phyloP scores from a whole-genome alignment of 2,113 vertebrate genomes.

The Leptobrachium leishanense region DNA sequence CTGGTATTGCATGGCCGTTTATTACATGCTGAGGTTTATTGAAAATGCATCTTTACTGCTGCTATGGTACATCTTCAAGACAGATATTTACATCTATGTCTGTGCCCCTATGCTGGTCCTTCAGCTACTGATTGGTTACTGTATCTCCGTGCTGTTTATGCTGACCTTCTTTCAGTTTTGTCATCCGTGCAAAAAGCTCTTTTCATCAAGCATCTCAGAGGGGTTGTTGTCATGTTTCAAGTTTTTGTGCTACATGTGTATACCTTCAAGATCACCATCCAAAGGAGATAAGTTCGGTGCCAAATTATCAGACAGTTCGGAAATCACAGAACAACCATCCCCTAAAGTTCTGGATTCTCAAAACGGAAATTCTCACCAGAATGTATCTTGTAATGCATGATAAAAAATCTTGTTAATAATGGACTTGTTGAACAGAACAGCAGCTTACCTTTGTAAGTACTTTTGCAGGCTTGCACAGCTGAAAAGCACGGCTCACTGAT shows the following conservation, averaged over 20 bases:
- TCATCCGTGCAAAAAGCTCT: slow-evolving; percentile 91
- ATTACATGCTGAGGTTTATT: slow-evolving; percentile 87
- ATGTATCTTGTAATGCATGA: slow-evolving; percentile 66
- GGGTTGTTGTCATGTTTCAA: slow-evolving; percentile 74
- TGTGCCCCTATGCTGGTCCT: slow-evolving; percentile 82
- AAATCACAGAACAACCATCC: slow-evolving; percentile 52
- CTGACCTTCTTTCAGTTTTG: slow-evolving; percentile 94
- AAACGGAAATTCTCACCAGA: slow-evolving; percentile 64
- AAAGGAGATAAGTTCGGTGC: slow-evolving; percentile 54
- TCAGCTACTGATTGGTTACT: slow-evolving; percentile 83
- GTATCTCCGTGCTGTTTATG: slow-evolving; percentile 87
- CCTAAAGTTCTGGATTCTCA: slow-evolving; percentile 61
- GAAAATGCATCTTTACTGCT: slow-evolving; percentile 89
- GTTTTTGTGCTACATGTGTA: slow-evolving; percentile 68
- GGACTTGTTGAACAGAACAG: too few relatives aligned
- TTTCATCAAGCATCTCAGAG: slow-evolving; percentile 81
- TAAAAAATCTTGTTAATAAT: neutral
- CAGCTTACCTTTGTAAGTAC: too few relatives aligned
- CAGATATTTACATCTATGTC: slow-evolving; percentile 81
- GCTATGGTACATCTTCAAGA: slow-evolving; percentile 87
- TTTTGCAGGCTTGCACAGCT: too few relatives aligned
- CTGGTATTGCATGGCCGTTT: slow-evolving; percentile 83
- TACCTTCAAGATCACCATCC: slow-evolving; percentile 47
- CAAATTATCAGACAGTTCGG: slow-evolving; percentile 55
- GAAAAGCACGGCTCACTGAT: too few relatives aligned